phyloP scores from a whole-genome alignment of 1,140 invertebrate genomes.

The Euwallacea similis region DNA sequence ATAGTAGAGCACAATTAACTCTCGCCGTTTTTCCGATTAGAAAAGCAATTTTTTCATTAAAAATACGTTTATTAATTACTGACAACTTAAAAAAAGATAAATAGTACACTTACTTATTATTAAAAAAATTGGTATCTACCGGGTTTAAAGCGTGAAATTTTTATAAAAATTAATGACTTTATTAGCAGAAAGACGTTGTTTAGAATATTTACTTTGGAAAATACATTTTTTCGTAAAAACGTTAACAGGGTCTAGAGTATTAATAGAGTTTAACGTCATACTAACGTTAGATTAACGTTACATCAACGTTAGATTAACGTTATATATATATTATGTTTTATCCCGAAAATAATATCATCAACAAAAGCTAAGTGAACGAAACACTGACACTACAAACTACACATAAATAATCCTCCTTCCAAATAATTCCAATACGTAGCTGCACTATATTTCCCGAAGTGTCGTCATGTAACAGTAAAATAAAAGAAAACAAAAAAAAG shows the following conservation, averaged over 20 bases:
- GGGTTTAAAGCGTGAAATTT: slow-evolving; percentile 16
- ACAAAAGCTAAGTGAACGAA: no score
- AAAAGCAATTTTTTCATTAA: not conserved
- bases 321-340: not conserved
- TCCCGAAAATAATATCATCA: not conserved
- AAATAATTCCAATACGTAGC: not conserved
- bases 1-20: no score
- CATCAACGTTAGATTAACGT: not conserved
- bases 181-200: slow-evolving; percentile 14
- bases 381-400: not conserved
- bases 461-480: not conserved
- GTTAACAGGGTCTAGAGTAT: not conserved
- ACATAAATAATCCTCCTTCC: not conserved
- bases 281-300: not conserved
- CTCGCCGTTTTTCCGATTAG: no score
- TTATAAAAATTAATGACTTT: slow-evolving; percentile 4
- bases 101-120: slow-evolving; percentile 14
- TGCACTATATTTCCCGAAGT: not conserved
- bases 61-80: slow-evolving; percentile 32
- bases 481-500: not conserved
- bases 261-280: not conserved
- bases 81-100: slow-evolving; percentile 32
- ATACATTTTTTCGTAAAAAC: not conserved
- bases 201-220: not conserved
- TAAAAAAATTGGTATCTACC: slow-evolving; percentile 9